Evolutionary conservation across 2,888 invertebrate species (phyloP).

Genomic region (Rhamphomyia laevipes): DNA sequence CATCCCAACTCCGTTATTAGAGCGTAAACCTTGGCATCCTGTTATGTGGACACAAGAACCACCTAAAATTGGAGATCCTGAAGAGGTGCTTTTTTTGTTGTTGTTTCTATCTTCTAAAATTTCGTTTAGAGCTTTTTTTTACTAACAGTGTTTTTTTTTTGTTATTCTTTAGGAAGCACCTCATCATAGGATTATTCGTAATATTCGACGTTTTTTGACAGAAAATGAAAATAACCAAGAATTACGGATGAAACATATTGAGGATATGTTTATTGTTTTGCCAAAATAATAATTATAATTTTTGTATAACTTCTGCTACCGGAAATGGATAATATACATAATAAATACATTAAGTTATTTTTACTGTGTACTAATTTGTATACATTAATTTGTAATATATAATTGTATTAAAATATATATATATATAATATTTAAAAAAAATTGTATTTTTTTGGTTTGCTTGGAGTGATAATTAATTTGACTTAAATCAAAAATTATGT

Average conservation of each 20-base stretch:
- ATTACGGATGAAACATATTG: conserved; percentile 31
- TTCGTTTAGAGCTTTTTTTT: background rate
- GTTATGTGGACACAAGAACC: conserved; percentile 48
- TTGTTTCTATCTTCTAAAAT: conserved; percentile 10
- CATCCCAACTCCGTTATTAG: conserved; percentile 41
- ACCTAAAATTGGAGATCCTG: conserved; percentile 32
- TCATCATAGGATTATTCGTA: conserved; percentile 49
- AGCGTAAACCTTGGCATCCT: conserved; percentile 50
- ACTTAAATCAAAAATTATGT: too few species aligned
- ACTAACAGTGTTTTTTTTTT: background rate
- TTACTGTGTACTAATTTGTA: background rate
- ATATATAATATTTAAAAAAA: background rate
- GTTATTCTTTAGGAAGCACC: conserved; percentile 41
- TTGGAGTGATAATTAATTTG: too few species aligned
- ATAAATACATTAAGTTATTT: background rate
- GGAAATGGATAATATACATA: background rate
- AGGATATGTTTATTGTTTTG: conserved; percentile 35
- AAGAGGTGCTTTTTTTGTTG: conserved; percentile 24
- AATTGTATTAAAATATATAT: background rate
- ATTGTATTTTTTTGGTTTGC: background rate
- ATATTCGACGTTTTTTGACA: conserved; percentile 40
- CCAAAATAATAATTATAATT: conserved; percentile 18
- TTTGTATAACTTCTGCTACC: background rate
- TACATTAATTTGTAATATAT: too few species aligned
- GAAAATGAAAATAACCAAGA: conserved; percentile 35